Evolutionary conservation across 2,113 vertebrate genomes (phyloP).

Genomic region (Mormoops blainvillei): DNA sequence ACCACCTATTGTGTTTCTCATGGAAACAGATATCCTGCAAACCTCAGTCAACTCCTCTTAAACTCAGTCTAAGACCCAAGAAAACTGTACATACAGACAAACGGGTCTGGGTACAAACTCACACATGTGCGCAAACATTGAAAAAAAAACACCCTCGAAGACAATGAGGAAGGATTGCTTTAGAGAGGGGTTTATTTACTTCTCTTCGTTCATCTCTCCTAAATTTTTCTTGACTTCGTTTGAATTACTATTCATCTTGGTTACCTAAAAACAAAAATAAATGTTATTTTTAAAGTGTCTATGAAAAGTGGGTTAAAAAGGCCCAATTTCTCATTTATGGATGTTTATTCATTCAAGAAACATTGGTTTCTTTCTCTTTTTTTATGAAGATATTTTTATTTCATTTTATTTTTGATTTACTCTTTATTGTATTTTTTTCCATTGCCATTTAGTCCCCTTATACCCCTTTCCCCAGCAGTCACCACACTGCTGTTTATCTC

Average conservation of each 20-base stretch:
- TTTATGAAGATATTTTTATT: too few relatives aligned
- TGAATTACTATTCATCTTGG: neutral
- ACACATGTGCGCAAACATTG: accelerated
- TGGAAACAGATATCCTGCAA: neutral
- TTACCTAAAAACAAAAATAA: neutral
- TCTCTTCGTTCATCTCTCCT: neutral
- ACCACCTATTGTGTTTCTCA: neutral
- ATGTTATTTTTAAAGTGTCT: neutral
- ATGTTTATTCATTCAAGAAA: neutral
- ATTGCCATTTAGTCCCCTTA: too few relatives aligned
- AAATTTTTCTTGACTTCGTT: neutral
- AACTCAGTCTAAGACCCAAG: neutral
- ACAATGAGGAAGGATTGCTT: neutral
- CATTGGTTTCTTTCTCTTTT: neutral
- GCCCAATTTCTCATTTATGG: neutral
- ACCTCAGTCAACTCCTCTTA: neutral
- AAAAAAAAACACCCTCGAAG: neutral
- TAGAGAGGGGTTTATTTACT: neutral
- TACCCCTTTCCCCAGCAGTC: too few relatives aligned
- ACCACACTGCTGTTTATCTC: too few relatives aligned
- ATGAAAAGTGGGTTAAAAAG: neutral
- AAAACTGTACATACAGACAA: neutral
- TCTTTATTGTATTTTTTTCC: too few relatives aligned
- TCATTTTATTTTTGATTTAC: too few relatives aligned
- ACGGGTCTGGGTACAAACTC: accelerated